Conservation (phyloP, 2,888 invertebrate species). For the Erebia palarica region DNA sequence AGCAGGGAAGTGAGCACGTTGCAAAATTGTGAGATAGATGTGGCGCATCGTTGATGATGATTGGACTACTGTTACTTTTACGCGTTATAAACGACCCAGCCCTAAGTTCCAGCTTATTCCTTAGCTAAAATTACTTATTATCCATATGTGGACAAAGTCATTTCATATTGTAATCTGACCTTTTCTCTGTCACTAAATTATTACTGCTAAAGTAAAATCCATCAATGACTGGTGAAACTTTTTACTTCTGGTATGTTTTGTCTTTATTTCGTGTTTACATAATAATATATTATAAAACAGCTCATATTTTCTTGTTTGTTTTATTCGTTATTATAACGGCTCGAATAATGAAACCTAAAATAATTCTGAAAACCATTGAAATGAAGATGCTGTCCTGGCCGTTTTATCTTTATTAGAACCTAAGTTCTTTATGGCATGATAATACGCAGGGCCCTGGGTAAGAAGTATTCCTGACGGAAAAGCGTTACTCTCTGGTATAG, state of each 20-base stretch:
- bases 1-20: too few species aligned
- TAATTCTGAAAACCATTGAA: too few species aligned
- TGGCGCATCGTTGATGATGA: too few species aligned
- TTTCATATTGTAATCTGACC: constrained; percentile 1
- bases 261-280: constrained; percentile 5
- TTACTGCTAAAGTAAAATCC: constrained; percentile 4
- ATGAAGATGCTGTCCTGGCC: too few species aligned
- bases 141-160: not conserved
- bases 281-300: not conserved
- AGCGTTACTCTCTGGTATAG: too few species aligned
- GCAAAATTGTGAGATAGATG: too few species aligned
- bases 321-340: not conserved
- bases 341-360: too few species aligned
- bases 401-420: too few species aligned
- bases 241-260: not conserved
- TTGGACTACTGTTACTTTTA: too few species aligned
- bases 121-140: not conserved
- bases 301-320: not conserved
- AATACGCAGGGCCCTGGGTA: too few species aligned
- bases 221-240: constrained; percentile 1
- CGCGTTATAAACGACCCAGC: not conserved
- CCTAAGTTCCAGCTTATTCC: not conserved
- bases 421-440: too few species aligned
- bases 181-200: not conserved
- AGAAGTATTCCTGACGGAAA: too few species aligned